Evolutionary conservation across 1,140 invertebrate genomes (phyloP).

Genomic region (Chymomyza costata): DNA sequence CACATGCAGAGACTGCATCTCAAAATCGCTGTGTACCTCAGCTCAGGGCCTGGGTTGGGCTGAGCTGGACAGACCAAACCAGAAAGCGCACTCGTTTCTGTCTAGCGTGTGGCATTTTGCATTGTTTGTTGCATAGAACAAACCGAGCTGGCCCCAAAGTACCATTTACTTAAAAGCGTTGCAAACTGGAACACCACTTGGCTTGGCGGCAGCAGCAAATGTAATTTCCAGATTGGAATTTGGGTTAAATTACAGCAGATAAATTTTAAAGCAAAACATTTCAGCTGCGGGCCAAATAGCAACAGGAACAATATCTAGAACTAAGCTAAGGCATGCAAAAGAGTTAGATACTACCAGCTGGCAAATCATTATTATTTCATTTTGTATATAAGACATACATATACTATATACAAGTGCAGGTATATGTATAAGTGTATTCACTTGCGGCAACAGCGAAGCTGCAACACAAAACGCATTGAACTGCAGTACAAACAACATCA

Average conservation of each 20-base stretch:
- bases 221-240: conserved; percentile 64
- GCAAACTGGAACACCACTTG: conserved; percentile 21
- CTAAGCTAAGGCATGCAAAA: conserved; percentile 28
- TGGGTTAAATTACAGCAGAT: conserved; percentile 71
- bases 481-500: conserved; percentile 54
- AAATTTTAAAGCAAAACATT: conserved; percentile 42
- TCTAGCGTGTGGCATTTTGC: no score
- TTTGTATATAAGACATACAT: no score
- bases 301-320: no score
- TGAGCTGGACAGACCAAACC: no score
- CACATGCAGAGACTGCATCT: conserved; percentile 15
- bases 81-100: no score
- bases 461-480: neutral
- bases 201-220: conserved; percentile 44
- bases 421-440: no score
- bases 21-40: no score
- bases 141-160: no score
- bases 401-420: no score
- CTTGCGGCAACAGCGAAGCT: neutral
- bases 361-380: conserved; percentile 55
- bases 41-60: no score
- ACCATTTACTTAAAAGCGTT: conserved; percentile 28
- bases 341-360: conserved; percentile 9
- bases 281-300: conserved; percentile 41
- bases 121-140: no score